Conservation (phyloP, 2,797 vertebrate genomes). For the Pteropus rufus region DNA sequence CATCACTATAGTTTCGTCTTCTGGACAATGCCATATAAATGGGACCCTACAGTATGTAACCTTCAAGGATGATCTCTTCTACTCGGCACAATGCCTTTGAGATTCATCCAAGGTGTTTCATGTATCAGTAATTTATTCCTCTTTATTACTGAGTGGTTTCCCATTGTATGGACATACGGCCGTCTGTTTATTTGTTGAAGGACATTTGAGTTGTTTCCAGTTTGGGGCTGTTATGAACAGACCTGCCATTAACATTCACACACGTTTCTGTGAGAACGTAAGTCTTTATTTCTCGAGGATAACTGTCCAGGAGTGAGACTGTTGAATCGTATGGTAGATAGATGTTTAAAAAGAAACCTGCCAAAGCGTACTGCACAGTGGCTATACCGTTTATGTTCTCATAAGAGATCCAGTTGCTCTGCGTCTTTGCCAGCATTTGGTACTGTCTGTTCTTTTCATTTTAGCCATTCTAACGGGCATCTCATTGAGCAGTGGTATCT, state of each 20-base stretch:
- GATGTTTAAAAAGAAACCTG: background rate
- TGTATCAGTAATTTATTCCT: background rate
- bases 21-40: accelerated
- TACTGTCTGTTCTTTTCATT: background rate
- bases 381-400: accelerated
- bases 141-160: background rate
- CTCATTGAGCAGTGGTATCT: background rate
- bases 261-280: background rate
- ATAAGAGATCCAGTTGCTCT: background rate
- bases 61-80: background rate
- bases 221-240: background rate
- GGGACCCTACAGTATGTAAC: accelerated
- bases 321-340: background rate
- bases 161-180: background rate
- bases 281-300: background rate
- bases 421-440: background rate
- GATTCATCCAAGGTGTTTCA: background rate
- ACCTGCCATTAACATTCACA: background rate
- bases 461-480: background rate
- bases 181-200: background rate
- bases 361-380: too few relatives aligned
- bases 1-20: background rate
- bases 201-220: background rate
- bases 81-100: background rate
- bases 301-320: background rate